phyloP scores from a whole-genome alignment of 2,888 invertebrate genomes.

The Prosapia bicincta region DNA sequence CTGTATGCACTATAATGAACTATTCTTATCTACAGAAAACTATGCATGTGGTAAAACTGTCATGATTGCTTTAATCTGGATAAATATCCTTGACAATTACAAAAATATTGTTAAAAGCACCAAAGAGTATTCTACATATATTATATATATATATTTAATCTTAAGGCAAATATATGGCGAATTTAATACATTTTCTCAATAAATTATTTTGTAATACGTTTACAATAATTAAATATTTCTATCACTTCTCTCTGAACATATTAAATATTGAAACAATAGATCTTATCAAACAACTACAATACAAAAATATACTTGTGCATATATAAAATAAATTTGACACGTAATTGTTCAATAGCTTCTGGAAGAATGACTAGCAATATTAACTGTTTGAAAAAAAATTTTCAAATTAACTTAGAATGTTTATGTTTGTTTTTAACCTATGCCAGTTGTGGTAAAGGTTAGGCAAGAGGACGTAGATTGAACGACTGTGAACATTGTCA shows the following conservation, averaged over 20 bases:
- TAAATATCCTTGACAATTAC: background rate
- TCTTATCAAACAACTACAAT: background rate
- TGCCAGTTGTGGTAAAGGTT: constrained; percentile 25
- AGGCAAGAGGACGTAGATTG: constrained; percentile 15
- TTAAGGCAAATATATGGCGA: constrained; percentile 26
- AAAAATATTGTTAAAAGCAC: constrained; percentile 21
- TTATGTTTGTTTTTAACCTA: constrained; percentile 12
- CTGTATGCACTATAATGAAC: background rate
- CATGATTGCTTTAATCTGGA: background rate
- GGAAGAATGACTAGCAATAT: background rate
- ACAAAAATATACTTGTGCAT: background rate
- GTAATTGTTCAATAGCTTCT: background rate
- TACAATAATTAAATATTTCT: background rate
- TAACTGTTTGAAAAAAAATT: background rate
- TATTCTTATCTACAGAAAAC: background rate
- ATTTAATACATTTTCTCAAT: constrained; percentile 18
- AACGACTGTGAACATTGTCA: constrained; percentile 24
- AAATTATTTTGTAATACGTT: background rate
- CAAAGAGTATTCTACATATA: constrained; percentile 6
- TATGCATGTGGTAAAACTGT: background rate
- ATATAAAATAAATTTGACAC: background rate
- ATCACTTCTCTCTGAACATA: background rate
- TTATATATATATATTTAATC: background rate
- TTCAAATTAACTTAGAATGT: background rate
- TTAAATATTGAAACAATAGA: background rate